A percentile compares a stretch with the other conserved stretches of the same genome.
These are phyloP conservation scores for Goniozus legneri DNA, from an alignment of 1,140 invertebrate species.

Conservation along the genomic window DNA sequence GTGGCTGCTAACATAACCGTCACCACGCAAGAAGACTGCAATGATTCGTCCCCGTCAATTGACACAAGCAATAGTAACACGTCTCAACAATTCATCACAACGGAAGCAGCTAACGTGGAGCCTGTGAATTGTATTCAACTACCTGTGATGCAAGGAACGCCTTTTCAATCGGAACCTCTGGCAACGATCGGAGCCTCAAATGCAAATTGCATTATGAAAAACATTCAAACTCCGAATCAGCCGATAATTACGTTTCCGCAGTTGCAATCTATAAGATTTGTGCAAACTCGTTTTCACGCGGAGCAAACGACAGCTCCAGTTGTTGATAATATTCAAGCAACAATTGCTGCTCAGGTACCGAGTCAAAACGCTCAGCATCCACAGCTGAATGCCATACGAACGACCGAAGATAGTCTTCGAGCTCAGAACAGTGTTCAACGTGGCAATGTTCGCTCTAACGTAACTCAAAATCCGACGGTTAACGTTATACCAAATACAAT, in stretches of 20 bases:
- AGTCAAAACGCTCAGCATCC: conserved; percentile 25
- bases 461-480: conserved; percentile 16
- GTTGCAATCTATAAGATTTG: conserved; percentile 47
- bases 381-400: conserved; percentile 37
- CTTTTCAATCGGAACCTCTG: conserved; percentile 40
- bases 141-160: conserved; percentile 36
- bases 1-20: conserved; percentile 48
- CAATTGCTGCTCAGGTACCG: conserved; percentile 32
- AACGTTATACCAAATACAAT: conserved; percentile 25
- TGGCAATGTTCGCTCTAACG: conserved; percentile 19
- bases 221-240: conserved; percentile 40
- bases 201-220: conserved; percentile 44
- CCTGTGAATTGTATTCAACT: conserved; percentile 42
- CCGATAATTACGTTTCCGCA: conserved; percentile 49
- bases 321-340: conserved; percentile 22
- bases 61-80: conserved; percentile 31
- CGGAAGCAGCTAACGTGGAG: conserved; percentile 33
- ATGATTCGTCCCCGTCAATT: conserved; percentile 38
- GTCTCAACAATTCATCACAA: conserved; percentile 30
- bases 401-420: conserved; percentile 40
- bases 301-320: conserved; percentile 30
- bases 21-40: conserved; percentile 45
- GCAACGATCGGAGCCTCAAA: conserved; percentile 33
- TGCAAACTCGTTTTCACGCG: conserved; percentile 49
- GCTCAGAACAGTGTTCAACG: conserved; percentile 26